These are phyloP conservation scores for Pegoplata infirma DNA, from an alignment of 2,888 invertebrate species.

Conservation along the genomic window DNA sequence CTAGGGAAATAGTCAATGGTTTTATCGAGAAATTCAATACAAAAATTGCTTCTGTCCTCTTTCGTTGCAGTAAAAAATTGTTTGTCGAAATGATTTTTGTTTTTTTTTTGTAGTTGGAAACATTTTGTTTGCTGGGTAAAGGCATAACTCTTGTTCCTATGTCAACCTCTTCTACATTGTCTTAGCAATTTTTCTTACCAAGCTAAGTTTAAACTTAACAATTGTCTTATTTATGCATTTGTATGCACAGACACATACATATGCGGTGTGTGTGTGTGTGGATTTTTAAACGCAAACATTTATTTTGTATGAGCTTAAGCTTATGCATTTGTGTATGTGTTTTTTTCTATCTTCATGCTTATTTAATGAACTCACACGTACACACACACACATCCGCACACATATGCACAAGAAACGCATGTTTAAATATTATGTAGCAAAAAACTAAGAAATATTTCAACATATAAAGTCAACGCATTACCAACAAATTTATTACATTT, in stretches of 20 bases:
- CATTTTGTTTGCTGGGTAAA: no score
- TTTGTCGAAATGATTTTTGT: no score
- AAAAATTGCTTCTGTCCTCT: not conserved
- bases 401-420: not conserved
- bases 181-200: not conserved
- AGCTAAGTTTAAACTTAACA: not conserved
- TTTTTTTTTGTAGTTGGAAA: no score
- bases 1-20: no score
- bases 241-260: not conserved
- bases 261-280: no score
- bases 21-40: no score
- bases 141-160: no score
- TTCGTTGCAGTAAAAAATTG: not conserved
- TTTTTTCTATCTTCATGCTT: not conserved
- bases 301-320: no score
- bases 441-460: not conserved
- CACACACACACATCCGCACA: not conserved
- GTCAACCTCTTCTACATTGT: no score
- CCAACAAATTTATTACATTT: not conserved
- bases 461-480: not conserved
- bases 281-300: no score
- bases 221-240: not conserved
- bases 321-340: no score
- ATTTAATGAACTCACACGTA: not conserved
- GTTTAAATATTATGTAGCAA: not conserved